Base-by-base conservation (phyloP, 1,140 invertebrate species). In the Drosophila sturtevanti region DNA sequence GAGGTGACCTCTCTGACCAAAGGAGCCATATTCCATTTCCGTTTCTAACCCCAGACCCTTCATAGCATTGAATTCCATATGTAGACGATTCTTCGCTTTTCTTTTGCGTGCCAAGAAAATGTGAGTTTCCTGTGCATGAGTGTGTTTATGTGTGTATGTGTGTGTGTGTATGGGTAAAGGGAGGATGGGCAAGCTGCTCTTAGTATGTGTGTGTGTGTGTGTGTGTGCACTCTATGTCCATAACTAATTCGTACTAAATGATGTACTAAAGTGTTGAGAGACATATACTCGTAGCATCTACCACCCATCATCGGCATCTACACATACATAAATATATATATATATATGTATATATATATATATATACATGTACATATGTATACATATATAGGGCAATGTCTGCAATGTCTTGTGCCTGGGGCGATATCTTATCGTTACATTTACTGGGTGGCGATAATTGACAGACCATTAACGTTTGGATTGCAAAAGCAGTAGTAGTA, bases 401-500 rank as follows among this genome's bases (percentile, higher is more conserved):
- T 55, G 37, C 51, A 68, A 66, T 77, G 81, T 71, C 54, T 68
- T 68, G 54, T 70, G 79, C 76, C 79, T 68, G 72, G 60, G 55
- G 76, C 64, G 79, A 89, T 87, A 89, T 87, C 84, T 87, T 89
- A 87, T 87, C 84, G 84, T 89, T 89, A 89, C 82, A 84, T 86
- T 80, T 73, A 87, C 84, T 89, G 84, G 84, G 84, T 89, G 84
- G 84, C 84, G 84, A 87, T 87, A 87, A 87, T 87, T 87, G 84
- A 87, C 84, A 87, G 84, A 89, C 84, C 84, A 87, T 87, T 87
- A 89, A 89, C 79, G 84, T 87, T 87, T 77, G 77, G 84, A 87
- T 82, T 87, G 84, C 85, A 84, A 72, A 72, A 79, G 84, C 81
- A 72, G 72, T 79, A 87, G 81, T 66, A 77, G 75, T 61, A 73